phyloP scores from a whole-genome alignment of 2,797 vertebrate genomes.

The Sparidentex hasta region DNA sequence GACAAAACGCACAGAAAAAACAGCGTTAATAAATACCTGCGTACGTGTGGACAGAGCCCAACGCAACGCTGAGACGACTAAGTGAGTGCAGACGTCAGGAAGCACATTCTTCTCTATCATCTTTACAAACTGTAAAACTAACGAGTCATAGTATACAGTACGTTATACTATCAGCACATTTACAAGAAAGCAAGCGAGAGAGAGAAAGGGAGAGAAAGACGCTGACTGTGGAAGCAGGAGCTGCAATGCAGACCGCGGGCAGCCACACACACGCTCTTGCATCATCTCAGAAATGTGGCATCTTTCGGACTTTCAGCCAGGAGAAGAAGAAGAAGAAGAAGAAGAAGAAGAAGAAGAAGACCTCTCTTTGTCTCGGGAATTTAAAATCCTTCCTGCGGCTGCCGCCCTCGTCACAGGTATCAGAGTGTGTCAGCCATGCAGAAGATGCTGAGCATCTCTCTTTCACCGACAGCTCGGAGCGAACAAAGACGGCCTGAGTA shows the following conservation, averaged over 20 bases:
- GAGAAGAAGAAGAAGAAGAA: neutral
- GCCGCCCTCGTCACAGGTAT: conserved; percentile 11
- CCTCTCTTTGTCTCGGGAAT: neutral
- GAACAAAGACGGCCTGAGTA: conserved; percentile 10
- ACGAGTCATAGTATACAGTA: conserved; percentile 15
- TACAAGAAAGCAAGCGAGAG: conserved; percentile 4
- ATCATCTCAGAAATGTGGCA: conserved; percentile 61
- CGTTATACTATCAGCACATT: conserved; percentile 61
- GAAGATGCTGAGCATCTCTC: conserved; percentile 24
- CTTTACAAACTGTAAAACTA: conserved; percentile 14
- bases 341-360: neutral
- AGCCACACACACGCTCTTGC: conserved; percentile 55
- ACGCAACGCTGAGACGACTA: conserved; percentile 8
- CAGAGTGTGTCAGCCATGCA: neutral
- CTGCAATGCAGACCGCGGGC: conserved; percentile 81
- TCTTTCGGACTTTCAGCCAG: conserved; percentile 31
- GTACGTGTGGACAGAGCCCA: too few species aligned
- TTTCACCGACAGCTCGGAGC: neutral
- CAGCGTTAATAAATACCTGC: too few species aligned
- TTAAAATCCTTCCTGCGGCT: neutral
- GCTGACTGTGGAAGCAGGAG: conserved; percentile 69
- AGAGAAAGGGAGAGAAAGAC: conserved; percentile 32
- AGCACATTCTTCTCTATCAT: conserved; percentile 4
- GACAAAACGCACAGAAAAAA: too few species aligned
- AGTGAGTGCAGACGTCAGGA: neutral